Conservation (phyloP, 2,888 invertebrate species). For the Eilema griseolum region DNA sequence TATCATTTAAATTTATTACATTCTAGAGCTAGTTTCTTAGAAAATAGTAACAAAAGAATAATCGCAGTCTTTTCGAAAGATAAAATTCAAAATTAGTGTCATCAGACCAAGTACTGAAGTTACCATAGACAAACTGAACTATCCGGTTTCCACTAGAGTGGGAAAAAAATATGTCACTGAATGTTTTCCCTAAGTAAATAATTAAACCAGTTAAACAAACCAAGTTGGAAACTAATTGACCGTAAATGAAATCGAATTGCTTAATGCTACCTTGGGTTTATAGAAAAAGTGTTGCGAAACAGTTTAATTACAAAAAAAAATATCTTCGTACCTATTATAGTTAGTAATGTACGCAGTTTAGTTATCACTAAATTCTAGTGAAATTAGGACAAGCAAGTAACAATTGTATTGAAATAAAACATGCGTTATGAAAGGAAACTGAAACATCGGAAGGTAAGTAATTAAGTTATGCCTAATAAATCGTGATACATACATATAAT, state of each 20-base stretch:
- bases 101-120: not conserved
- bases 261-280: constrained; percentile 40
- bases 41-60: too few relatives aligned
- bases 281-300: constrained; percentile 9
- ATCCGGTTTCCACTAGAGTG: not conserved
- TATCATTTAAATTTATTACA: constrained; percentile 5
- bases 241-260: constrained; percentile 37
- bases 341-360: too few relatives aligned
- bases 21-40: too few relatives aligned
- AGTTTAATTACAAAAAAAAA: not conserved
- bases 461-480: too few relatives aligned
- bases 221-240: constrained; percentile 8
- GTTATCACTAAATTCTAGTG: too few relatives aligned
- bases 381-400: too few relatives aligned
- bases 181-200: not conserved
- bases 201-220: not conserved
- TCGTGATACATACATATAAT: too few relatives aligned
- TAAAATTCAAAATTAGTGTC: not conserved
- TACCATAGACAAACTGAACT: not conserved
- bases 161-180: not conserved
- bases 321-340: too few relatives aligned
- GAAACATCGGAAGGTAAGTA: too few relatives aligned
- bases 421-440: too few relatives aligned
- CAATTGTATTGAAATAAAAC: too few relatives aligned
- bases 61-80: too few relatives aligned